Evolutionary conservation across 2,888 invertebrate genomes (phyloP).

Genomic region (Arge pagana): DNA sequence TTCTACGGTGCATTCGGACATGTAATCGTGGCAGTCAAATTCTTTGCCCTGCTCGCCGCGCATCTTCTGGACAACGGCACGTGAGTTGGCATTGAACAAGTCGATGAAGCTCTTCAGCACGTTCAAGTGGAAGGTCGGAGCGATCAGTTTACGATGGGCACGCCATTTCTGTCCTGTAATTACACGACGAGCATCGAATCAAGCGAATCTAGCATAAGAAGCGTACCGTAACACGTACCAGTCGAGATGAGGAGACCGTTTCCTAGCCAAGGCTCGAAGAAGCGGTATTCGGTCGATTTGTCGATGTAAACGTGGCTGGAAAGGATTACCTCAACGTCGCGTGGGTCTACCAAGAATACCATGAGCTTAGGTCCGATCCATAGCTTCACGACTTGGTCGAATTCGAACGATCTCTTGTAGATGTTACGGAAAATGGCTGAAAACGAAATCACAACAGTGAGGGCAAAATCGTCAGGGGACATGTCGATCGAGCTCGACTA

Average conservation of each 20-base stretch:
- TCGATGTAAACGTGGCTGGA: constrained; percentile 82
- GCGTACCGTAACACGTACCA: constrained; percentile 61
- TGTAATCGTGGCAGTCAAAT: constrained; percentile 82
- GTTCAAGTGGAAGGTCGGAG: constrained; percentile 87
- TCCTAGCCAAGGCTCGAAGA: constrained; percentile 85
- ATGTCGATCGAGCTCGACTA: neutral
- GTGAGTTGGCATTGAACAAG: constrained; percentile 82
- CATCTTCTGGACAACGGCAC: constrained; percentile 73
- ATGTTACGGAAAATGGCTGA: constrained; percentile 74
- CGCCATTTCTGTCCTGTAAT: constrained; percentile 84
- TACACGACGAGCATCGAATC: no score
- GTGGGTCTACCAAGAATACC: constrained; percentile 76
- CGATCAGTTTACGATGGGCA: constrained; percentile 82
- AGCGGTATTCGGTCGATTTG: constrained; percentile 77
- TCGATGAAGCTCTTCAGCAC: constrained; percentile 86
- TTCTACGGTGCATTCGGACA: constrained; percentile 84
- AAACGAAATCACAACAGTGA: constrained; percentile 4
- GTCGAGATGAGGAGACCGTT: constrained; percentile 81
- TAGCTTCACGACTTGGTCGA: constrained; percentile 66
- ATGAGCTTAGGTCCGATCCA: constrained; percentile 80
- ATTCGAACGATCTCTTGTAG: constrained; percentile 62
- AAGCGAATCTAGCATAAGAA: constrained; percentile 23
- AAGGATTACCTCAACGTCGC: constrained; percentile 77
- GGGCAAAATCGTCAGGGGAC: neutral
- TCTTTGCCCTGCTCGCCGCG: constrained; percentile 71